phyloP scores from a whole-genome alignment of 2,888 invertebrate genomes.

The Spisula subtruncata region DNA sequence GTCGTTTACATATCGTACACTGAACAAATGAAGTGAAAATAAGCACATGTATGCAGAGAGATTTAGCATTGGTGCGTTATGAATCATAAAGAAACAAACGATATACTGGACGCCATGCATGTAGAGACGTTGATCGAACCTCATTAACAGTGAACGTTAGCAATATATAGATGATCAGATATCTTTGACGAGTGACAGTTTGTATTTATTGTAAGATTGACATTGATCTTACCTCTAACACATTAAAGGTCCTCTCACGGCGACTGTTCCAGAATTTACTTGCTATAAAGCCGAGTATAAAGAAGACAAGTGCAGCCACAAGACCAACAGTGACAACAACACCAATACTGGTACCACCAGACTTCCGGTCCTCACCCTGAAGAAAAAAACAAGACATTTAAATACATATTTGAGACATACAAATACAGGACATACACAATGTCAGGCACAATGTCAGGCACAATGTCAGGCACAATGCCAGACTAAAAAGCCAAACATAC shows the following conservation, averaged over 20 bases:
- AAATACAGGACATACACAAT: not conserved
- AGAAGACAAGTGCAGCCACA: conserved; percentile 79
- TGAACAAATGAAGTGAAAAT: no score
- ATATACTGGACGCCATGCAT: no score
- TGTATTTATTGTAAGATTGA: not conserved
- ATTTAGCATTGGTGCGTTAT: no score
- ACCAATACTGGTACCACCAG: conserved; percentile 63
- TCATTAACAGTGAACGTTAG: no score
- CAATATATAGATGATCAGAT: no score
- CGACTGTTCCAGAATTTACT: conserved; percentile 75
- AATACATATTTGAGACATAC: no score
- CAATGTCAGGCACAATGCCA: not conserved
- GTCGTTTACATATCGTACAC: no score
- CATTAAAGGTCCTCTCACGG: conserved; percentile 73
- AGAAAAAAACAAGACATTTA: not conserved
- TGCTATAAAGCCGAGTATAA: conserved; percentile 78
- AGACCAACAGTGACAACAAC: conserved; percentile 79
- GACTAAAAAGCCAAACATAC: not conserved
- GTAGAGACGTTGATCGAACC: no score
- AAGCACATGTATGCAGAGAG: no score
- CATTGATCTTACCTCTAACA: conserved; percentile 74
- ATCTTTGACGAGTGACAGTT: no score
- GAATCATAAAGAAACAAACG: no score
- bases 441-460: not conserved
- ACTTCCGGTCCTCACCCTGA: conserved; percentile 30